Percentiles rank a stretch among this genome's conserved stretches.
Evolutionary conservation across 2,888 invertebrate genomes (phyloP).

Genomic region (Lasioglossum morio): DNA sequence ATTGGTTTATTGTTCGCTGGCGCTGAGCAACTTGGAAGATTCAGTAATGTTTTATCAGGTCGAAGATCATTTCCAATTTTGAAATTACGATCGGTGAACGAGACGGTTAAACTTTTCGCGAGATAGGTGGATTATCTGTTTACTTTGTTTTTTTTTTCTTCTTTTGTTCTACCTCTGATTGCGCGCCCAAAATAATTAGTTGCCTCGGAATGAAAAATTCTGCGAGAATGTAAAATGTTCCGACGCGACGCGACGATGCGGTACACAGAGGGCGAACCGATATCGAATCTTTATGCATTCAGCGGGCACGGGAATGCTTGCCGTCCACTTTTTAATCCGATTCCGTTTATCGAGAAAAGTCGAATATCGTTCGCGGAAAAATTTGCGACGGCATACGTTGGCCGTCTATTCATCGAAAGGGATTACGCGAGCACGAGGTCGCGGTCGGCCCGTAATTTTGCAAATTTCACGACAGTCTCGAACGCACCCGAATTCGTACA

Average conservation of each 20-base stretch:
- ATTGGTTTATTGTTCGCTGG: no score
- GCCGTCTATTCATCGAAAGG: conserved; percentile 53
- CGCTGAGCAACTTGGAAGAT: no score
- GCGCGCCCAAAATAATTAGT: not conserved
- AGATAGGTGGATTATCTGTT: no score
- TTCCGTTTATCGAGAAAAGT: conserved; percentile 71
- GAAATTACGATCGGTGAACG: not conserved
- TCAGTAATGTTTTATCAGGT: no score
- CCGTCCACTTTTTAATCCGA: conserved; percentile 72
- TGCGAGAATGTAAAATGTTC: not conserved
- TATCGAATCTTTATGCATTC: conserved; percentile 3
- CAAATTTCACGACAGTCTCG: conserved; percentile 14
- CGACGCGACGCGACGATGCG: not conserved
- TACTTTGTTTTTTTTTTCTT: not conserved
- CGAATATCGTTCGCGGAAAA: conserved; percentile 63
- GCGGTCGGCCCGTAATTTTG: conserved; percentile 14
- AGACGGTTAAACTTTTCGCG: not conserved
- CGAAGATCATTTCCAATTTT: conserved; percentile 2
- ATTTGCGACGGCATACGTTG: conserved; percentile 44
- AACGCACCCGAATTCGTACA: conserved; percentile 3
- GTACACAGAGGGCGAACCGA: not conserved
- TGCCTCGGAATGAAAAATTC: not conserved
- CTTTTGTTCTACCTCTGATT: not conserved
- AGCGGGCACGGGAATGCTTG: conserved; percentile 48
- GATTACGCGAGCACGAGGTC: conserved; percentile 53